Evolutionary conservation across 2,113 vertebrate genomes (phyloP).

Genomic region (Mormyrus iriodes): DNA sequence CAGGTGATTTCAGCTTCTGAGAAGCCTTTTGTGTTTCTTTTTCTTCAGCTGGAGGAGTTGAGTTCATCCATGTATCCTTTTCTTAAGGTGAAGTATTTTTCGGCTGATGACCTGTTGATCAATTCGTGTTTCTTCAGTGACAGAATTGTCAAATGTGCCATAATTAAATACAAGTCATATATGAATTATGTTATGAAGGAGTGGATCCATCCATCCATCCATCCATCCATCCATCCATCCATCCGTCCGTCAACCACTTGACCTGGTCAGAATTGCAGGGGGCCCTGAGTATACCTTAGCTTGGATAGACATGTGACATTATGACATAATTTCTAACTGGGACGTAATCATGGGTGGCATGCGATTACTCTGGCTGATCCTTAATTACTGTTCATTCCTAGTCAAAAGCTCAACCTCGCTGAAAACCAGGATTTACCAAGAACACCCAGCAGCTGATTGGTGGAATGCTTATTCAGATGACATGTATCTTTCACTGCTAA

Average conservation of each 20-base stretch:
- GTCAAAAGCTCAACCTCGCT: slow-evolving; percentile 90
- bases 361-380: slow-evolving; percentile 34
- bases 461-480: not conserved
- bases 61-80: slow-evolving; percentile 99
- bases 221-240: not conserved
- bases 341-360: not conserved
- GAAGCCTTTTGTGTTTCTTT: slow-evolving; percentile 25
- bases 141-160: not conserved
- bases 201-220: not conserved
- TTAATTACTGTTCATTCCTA: slow-evolving; percentile 61
- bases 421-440: slow-evolving; percentile 85
- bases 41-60: slow-evolving; percentile 88
- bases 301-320: not conserved
- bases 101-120: not conserved
- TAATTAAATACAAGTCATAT: not conserved
- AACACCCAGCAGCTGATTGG: slow-evolving; percentile 65
- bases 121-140: not conserved
- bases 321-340: not conserved
- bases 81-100: not conserved
- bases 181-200: not conserved
- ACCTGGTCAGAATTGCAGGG: not conserved
- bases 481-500: not conserved
- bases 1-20: not conserved
- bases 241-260: not conserved
- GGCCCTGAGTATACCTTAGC: not conserved